Percentiles rank a stretch among this genome's conserved stretches.
Evolutionary conservation across 2,797 vertebrate genomes (phyloP).

Genomic region (Vireo griseus): DNA sequence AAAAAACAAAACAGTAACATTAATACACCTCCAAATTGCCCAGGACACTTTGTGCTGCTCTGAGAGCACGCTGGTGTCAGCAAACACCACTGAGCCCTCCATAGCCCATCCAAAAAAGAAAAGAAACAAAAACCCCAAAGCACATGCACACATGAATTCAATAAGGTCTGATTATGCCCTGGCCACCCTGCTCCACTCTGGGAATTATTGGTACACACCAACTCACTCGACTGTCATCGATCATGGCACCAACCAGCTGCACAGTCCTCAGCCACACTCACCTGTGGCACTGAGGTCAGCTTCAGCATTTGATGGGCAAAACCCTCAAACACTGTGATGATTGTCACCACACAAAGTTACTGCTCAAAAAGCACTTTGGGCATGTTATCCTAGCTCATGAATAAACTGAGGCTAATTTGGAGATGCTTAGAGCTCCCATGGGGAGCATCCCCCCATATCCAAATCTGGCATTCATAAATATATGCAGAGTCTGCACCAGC

Average conservation of each 20-base stretch:
- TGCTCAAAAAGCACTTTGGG: neutral
- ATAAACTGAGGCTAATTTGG: neutral
- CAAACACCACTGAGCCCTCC: neutral
- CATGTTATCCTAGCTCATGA: neutral
- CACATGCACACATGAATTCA: fast-evolving
- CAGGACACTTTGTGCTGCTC: neutral
- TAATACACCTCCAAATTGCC: neutral
- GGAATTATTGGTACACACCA: neutral
- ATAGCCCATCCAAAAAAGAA: neutral
- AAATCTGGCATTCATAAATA: neutral
- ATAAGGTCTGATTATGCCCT: neutral
- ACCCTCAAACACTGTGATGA: neutral
- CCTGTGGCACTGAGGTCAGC: neutral
- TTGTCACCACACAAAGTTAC: neutral
- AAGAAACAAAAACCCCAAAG: neutral
- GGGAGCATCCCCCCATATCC: neutral
- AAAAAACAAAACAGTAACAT: neutral
- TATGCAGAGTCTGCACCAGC: neutral
- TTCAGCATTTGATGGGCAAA: neutral
- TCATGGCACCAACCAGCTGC: fast-evolving
- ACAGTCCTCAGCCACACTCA: neutral
- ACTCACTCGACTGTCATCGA: neutral
- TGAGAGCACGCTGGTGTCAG: neutral
- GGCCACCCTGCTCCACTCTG: neutral
- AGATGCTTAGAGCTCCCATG: neutral